A percentile compares a stretch with the other conserved stretches of the same genome.
These are phyloP conservation scores for Pyrocoelia pectoralis DNA, from an alignment of 2,888 invertebrate species.

Conservation along the genomic window DNA sequence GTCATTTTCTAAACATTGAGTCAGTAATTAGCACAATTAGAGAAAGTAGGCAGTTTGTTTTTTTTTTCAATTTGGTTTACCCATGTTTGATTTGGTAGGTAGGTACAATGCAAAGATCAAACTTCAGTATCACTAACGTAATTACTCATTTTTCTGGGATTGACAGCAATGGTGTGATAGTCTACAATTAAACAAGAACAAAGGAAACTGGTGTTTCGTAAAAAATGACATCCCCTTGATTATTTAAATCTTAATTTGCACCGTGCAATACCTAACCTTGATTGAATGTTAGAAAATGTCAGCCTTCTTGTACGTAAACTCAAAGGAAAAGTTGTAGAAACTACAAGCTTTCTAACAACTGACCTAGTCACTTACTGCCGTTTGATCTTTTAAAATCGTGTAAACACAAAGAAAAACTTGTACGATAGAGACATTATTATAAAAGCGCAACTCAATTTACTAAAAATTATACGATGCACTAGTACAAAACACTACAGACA, in stretches of 20 bases:
- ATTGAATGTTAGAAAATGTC: constrained; percentile 3
- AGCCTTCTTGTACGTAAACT: background rate
- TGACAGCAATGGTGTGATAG: too few relatives aligned
- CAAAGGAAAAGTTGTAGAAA: constrained; percentile 24
- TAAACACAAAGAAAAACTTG: background rate
- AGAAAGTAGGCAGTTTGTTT: background rate
- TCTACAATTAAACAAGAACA: background rate
- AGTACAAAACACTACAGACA: constrained; percentile 3
- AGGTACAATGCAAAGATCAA: background rate
- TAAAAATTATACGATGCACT: background rate
- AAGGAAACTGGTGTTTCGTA: background rate
- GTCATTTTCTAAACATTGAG: background rate
- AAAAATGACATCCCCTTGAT: background rate
- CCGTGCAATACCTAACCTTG: background rate
- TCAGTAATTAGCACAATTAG: constrained; percentile 1
- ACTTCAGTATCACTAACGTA: background rate
- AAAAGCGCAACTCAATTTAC: background rate
- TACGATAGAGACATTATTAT: background rate
- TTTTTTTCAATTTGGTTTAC: background rate
- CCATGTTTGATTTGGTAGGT: too few relatives aligned
- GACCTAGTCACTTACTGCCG: constrained; percentile 29
- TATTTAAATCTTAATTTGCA: background rate
- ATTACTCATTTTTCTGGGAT: background rate
- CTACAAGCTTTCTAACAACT: constrained; percentile 31
- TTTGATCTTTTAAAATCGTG: background rate